These are phyloP conservation scores for Scomber colias DNA, from an alignment of 2,113 vertebrate genomes.

Conservation along the genomic window DNA sequence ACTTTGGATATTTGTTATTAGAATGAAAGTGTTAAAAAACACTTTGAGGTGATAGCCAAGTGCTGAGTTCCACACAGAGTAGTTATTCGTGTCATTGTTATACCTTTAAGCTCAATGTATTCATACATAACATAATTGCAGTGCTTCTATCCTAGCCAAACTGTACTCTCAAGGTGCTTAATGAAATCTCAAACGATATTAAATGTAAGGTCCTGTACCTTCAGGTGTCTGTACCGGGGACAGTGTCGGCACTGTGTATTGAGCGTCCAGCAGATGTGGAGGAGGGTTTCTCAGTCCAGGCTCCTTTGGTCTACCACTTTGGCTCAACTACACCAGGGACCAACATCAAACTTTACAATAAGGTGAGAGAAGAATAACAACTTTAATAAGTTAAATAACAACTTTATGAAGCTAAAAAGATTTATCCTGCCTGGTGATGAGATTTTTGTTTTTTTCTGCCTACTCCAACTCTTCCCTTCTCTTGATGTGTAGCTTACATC, in stretches of 20 bases:
- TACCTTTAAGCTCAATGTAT: too few species aligned
- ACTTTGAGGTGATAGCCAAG: background rate
- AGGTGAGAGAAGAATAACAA: constrained; percentile 82
- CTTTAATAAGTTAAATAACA: background rate
- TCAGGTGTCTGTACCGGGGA: constrained; percentile 94
- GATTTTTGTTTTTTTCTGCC: background rate
- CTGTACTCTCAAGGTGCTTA: background rate
- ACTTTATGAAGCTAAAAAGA: background rate
- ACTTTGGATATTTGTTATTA: too few species aligned
- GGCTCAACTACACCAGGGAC: constrained; percentile 97
- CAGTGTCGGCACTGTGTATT: constrained; percentile 95
- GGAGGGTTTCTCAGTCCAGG: constrained; percentile 97
- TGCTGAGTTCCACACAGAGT: background rate
- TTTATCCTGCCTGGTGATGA: background rate
- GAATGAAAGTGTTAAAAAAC: background rate
- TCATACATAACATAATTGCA: too few species aligned
- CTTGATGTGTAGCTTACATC: constrained; percentile 88
- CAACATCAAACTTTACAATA: constrained; percentile 99
- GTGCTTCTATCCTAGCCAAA: too few species aligned
- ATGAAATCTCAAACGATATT: background rate
- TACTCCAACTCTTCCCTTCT: constrained; percentile 1
- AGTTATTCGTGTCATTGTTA: background rate
- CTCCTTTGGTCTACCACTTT: constrained; percentile 98
- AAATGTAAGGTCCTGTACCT: constrained; percentile 1
- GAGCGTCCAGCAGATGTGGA: constrained; percentile 97